Base-by-base conservation (phyloP, 2,888 invertebrate species). In the Hyalella azteca region DNA sequence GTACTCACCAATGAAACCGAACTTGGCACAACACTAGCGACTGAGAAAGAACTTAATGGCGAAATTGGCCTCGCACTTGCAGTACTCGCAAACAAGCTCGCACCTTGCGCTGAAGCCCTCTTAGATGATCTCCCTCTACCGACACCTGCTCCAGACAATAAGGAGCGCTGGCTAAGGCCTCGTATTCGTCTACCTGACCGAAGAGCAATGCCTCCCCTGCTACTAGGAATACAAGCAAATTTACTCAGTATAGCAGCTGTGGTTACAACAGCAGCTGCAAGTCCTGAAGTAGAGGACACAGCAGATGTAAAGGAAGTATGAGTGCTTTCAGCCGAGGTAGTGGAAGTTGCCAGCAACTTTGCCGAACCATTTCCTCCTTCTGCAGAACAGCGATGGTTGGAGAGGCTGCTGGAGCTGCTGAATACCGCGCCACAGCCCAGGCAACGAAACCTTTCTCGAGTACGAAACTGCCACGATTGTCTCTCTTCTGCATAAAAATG, bases 401-500 rank as follows among this genome's bases (percentile, higher is more conserved):
- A 54, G 48, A 84, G 79, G 73, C 82, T 82, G 50, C 81, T 78
- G 66, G 82, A 78, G 73, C 84, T 84, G 73, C 84, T 84, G 54
- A 84, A 84, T 29, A 84, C 84, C 75, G 81, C 84, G 40, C 81
- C 78, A 75, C 84, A 84, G 39, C 84, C 82, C 40, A 78, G 73
- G 77, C 84, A 84, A 73, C 77, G 73, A 75, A 84, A 84, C 41
- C 81, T 80, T 77, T 84, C 81, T 81, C 84, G 81, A 78, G 84
- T 82, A n/a, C 84, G 80, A 66, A 84, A 84, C 81, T 84, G 84
- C 84, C 84, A 82, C 79, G 84, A 84, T 78, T 80, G 79, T 73
- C 84, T 79, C 75, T 84, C 84, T 54, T 84, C 84, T 84, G 84
- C 5, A n/a, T 50, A 36, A 36, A 78, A 15, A 39, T 32, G 9